Conservation (phyloP, 2,888 invertebrate species). For the Brachyptera putata region DNA sequence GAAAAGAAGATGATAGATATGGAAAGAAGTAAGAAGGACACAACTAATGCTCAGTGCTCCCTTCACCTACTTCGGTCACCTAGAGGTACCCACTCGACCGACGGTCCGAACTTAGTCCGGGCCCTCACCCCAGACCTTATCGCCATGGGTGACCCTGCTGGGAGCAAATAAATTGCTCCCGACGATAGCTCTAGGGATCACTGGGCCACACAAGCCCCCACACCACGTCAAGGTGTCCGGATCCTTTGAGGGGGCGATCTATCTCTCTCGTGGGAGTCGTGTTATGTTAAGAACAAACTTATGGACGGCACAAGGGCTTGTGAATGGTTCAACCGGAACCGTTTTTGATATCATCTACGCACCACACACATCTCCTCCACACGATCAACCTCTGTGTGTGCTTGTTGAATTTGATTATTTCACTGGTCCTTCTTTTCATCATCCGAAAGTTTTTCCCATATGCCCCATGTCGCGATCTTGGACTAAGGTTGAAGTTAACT, state of each 20-base stretch:
- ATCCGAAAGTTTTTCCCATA: background rate
- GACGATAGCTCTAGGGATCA: no score
- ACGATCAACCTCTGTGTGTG: background rate
- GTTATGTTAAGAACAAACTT: conserved; percentile 7
- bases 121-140: no score
- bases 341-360: background rate
- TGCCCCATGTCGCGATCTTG: background rate
- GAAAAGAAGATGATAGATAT: no score
- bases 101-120: no score
- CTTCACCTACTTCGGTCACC: no score
- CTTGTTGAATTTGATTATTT: conserved; percentile 1
- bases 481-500: conserved; percentile 2
- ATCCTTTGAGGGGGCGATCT: background rate
- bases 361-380: conserved; percentile 1
- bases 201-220: no score
- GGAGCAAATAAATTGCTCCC: no score
- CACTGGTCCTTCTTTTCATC: background rate
- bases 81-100: no score
- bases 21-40: no score
- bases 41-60: no score
- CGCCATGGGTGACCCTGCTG: no score
- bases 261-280: background rate
- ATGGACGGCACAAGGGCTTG: conserved; percentile 1
- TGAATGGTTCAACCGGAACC: conserved; percentile 11
- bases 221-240: no score